Conservation (phyloP, 2,113 vertebrate species). For the Calidris pygmaea region DNA sequence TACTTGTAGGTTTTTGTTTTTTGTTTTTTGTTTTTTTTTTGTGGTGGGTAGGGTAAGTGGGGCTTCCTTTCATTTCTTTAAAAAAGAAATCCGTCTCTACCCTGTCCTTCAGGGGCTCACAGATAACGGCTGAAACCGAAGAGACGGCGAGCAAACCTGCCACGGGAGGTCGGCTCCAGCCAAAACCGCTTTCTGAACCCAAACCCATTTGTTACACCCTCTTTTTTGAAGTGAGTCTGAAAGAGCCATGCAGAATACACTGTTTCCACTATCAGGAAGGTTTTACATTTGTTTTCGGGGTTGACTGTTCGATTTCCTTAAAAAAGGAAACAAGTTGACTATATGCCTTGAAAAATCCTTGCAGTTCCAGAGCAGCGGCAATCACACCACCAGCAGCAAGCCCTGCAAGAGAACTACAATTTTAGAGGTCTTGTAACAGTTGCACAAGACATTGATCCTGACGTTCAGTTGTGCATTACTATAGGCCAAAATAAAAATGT, state of each 20-base stretch:
- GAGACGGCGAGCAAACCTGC: rapidly evolving
- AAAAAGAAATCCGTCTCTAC: neutral
- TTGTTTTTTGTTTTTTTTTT: too few relatives aligned
- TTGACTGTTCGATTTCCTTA: neutral
- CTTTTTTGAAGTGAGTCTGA: neutral
- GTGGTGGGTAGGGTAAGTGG: neutral
- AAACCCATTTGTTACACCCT: rapidly evolving
- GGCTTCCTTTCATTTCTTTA: neutral
- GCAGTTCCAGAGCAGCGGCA: too few relatives aligned
- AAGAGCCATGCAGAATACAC: neutral
- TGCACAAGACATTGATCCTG: rapidly evolving
- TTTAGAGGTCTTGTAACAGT: rapidly evolving
- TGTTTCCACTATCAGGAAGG: neutral
- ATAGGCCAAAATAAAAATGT: neutral
- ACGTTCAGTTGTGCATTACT: rapidly evolving
- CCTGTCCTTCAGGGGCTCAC: rapidly evolving
- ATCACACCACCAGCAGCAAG: neutral
- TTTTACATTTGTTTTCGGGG: neutral
- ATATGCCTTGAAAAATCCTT: neutral
- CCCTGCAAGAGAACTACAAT: too few relatives aligned
- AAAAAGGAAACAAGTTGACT: neutral
- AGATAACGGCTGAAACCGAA: rapidly evolving
- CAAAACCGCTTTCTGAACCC: neutral
- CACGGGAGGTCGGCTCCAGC: neutral
- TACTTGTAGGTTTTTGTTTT: too few relatives aligned